phyloP scores from a whole-genome alignment of 2,113 vertebrate species.

The Colius striatus region DNA sequence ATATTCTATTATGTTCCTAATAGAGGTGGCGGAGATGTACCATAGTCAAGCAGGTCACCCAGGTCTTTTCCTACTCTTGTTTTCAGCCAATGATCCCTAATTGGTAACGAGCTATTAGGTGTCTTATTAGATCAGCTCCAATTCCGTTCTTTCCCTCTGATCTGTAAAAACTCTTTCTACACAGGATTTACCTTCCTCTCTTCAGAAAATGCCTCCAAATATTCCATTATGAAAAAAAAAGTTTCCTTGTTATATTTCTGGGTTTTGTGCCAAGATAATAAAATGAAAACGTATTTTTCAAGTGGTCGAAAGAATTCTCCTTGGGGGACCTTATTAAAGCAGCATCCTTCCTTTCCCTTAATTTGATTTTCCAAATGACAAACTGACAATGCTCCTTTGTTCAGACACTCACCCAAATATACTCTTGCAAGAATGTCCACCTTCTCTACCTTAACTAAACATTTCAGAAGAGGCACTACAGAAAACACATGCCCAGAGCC shows the following conservation, averaged over 20 bases:
- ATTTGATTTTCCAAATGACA: conserved; percentile 3
- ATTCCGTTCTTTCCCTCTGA: neutral
- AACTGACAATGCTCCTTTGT: neutral
- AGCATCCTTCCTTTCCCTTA: neutral
- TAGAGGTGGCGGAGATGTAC: neutral
- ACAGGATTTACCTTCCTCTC: neutral
- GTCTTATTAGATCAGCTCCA: neutral
- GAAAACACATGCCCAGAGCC: neutral
- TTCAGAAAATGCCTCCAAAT: neutral
- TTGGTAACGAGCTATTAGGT: neutral
- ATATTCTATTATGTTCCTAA: neutral
- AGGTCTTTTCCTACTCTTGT: neutral
- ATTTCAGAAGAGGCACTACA: conserved; percentile 11
- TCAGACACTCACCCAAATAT: neutral
- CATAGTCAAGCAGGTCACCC: neutral
- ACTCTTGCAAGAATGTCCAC: neutral
- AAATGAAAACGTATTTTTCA: neutral
- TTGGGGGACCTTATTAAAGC: neutral
- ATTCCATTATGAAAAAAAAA: neutral
- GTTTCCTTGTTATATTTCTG: neutral
- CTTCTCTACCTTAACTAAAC: neutral
- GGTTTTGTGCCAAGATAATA: neutral
- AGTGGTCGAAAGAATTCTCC: neutral
- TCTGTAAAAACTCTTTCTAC: neutral
- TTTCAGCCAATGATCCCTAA: neutral